These are phyloP conservation scores for Elmis aenea DNA, from an alignment of 2,888 invertebrate genomes.

Conservation along the genomic window DNA sequence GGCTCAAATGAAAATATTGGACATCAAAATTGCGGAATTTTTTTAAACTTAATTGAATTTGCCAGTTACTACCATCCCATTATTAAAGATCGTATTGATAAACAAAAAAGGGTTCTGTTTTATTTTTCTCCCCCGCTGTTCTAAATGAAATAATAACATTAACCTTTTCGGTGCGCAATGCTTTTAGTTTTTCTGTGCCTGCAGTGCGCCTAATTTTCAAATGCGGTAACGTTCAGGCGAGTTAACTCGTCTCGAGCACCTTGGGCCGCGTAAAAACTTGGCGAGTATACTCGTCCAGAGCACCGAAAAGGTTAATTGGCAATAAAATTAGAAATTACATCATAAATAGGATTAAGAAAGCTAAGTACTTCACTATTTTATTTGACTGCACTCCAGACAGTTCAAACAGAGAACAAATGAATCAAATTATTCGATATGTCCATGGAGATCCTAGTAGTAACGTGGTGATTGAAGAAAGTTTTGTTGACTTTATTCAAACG, in stretches of 20 bases:
- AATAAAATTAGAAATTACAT: conserved; percentile 22
- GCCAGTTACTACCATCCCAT: no score
- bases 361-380: conserved; percentile 30
- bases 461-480: conserved; percentile 8
- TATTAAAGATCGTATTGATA: conserved; percentile 12
- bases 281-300: no score
- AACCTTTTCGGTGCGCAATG: no score
- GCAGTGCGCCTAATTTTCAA: no score
- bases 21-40: background rate
- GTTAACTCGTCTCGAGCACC: no score
- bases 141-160: conserved; percentile 30
- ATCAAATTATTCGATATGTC: conserved; percentile 4
- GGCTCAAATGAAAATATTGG: background rate
- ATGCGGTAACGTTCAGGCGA: no score
- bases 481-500: conserved; percentile 10
- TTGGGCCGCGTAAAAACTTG: no score
- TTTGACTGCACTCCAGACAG: conserved; percentile 4
- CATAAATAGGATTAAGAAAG: conserved; percentile 18
- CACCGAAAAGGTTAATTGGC: no score
- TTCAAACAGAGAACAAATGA: conserved; percentile 1
- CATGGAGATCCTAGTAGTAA: conserved; percentile 3
- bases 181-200: no score
- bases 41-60: no score
- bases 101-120: conserved; percentile 24
- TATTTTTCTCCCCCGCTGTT: conserved; percentile 29